These are phyloP conservation scores for Cathartes aura DNA, from an alignment of 2,113 vertebrate genomes.

Conservation along the genomic window DNA sequence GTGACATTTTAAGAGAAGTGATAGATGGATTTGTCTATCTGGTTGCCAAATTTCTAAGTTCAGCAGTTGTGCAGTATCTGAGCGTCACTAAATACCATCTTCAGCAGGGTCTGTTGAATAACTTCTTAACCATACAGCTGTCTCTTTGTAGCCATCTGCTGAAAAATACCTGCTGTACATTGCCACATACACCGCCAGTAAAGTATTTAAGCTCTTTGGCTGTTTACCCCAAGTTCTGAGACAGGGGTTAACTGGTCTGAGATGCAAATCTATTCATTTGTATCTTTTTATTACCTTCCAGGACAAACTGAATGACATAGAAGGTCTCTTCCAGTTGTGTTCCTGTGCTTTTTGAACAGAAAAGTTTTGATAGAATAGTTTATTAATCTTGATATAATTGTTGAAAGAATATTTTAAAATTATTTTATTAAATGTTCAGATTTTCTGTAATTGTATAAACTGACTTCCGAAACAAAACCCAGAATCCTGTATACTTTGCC, in stretches of 20 bases:
- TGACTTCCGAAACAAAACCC: not conserved
- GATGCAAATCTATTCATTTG: not conserved
- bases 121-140: not conserved
- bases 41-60: not conserved
- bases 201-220: not conserved
- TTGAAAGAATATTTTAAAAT: not conserved
- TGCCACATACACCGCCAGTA: not conserved
- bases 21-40: slow-evolving; percentile 1
- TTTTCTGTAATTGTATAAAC: not conserved
- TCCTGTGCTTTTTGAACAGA: not conserved
- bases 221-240: not conserved
- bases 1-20: slow-evolving; percentile 10
- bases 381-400: not conserved
- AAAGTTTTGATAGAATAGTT: not conserved
- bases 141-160: not conserved
- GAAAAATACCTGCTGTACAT: not conserved
- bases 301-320: not conserved
- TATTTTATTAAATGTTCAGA: not conserved
- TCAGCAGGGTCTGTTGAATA: not conserved
- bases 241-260: fast-evolving
- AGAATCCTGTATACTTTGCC: not conserved
- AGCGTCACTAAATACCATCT: not conserved
- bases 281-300: not conserved
- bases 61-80: not conserved
- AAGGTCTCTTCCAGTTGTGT: not conserved